Evolutionary conservation across 2,113 vertebrate species (phyloP), one percentile per base, ranked within the genome.

Genomic region (Orthochromis indermauri): DNA sequence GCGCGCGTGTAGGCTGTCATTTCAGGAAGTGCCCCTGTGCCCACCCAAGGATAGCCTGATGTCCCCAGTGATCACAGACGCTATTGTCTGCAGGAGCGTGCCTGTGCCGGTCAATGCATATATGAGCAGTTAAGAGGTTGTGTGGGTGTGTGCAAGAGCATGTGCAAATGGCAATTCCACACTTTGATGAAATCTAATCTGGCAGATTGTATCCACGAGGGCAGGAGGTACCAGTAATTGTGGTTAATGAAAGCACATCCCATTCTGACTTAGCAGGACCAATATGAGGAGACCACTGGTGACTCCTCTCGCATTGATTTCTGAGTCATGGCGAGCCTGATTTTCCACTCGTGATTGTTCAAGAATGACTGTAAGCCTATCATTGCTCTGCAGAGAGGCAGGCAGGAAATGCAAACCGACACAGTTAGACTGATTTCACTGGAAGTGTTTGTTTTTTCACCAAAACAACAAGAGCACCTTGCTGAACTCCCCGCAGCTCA

Each of bases 301-400:
- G 66, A 89, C 91, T 91, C 87, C 83, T 84, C 89, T 88, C 28
- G 54, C 92, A 94, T 94, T 85, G 93, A 95, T 94, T 92, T 89
- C 86, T 78, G 71, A 86, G 87, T 94, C 92, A n/a, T 21, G 82
- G 82, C 78, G 17, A 51, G 71, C 40, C 84, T 7, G 80, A 92
- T 83, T 91, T 93, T 93, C 91, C 91, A 93, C 88, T 91, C 14
- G 28, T 24, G 85, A 68, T 82, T 51, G 42, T 66, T 17, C 1
- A 84, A 93, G 61, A 86, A 84, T 87, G 82, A 93, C 81, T 83
- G 78, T 83, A 91, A 92, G 91, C 91, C 87, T 88, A 68, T 88
- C 82, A 57, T 35, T 55, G 24, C 81, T 37, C 84, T 53, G 21
- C 54, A 49, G 45, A 55, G 31, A 86, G 31, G 33, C 37, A 53